Evolutionary conservation across 2,113 vertebrate species (phyloP), one percentile per base, ranked within the genome.

Genomic region (Poeciliopsis turrubarensis): DNA sequence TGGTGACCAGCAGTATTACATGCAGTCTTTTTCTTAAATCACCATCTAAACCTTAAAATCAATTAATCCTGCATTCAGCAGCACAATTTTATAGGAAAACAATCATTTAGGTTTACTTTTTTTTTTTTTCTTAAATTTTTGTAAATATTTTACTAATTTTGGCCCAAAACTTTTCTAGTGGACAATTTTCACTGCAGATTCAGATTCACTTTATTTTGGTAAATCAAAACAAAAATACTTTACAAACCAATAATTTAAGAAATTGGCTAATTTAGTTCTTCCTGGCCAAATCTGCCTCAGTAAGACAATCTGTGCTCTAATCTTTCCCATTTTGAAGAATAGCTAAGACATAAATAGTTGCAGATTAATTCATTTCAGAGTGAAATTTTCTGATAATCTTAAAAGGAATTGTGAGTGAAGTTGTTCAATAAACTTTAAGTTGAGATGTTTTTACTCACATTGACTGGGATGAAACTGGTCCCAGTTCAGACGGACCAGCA

Each of bases 381-480:
- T 54, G n/a, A 54, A 54, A 54, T 22, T 6, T 22, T 10, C 51
- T 25, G 51, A 22, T 57, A 1, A 57, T 25, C 25, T 7, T n/a
- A 57, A 57, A 10, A 5, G 51, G 44, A 17, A 47, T 17, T 17
- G 41, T 44, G 51, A 51, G 19, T 19, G 0, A 22, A 54, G 19
- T 6, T 25, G 22, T 57, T 57, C 7, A 22, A 17, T 51, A 22
- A 61, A 61, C 60, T 27, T 61, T 29, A 29, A 61, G 5, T 17
- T 4, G 17, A 54, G 25, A 54, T n/a, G 8, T n/a, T 57, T 57
- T 10, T 69, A 57, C 67, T 62, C 26, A 26, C 34, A 15, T 10
- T 47, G 22, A 15, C 37, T 72, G 73, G 70, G 65, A 29, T 60
- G 10, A 79, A 81, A 30, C 77, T 78, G 66, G 37, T 84, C n/a